Evolutionary conservation across 2,888 invertebrate species (phyloP).

Genomic region (Digitonthophagus gazella): DNA sequence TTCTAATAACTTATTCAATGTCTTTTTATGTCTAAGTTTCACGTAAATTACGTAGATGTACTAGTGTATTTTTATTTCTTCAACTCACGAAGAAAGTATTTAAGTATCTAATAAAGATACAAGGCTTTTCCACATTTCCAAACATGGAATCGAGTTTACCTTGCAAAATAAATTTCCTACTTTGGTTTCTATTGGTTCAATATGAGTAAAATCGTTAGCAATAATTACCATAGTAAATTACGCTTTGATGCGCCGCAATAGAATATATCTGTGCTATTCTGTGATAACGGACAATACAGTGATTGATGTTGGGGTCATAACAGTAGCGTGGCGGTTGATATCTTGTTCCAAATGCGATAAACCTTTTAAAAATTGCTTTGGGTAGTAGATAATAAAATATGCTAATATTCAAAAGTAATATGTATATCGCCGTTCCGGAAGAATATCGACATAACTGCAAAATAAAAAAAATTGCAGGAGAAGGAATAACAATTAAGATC

Average conservation of each 20-base stretch:
- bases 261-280: not conserved
- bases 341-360: not conserved
- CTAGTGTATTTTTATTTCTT: no score
- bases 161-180: not conserved
- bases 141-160: no score
- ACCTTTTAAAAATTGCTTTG: not conserved
- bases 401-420: not conserved
- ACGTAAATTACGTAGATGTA: no score
- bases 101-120: no score
- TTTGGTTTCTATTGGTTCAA: no score
- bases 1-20: not conserved
- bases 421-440: no score
- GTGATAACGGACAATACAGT: not conserved
- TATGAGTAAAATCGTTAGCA: not conserved
- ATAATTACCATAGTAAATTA: not conserved
- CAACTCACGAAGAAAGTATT: no score
- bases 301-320: not conserved
- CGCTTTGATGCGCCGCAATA: not conserved
- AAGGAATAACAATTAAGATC: no score
- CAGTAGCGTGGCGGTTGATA: not conserved
- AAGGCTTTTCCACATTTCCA: no score
- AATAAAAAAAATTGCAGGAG: no score
- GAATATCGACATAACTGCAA: no score
- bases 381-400: not conserved
- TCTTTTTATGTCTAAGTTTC: not conserved